Evolutionary conservation across 2,797 vertebrate species (phyloP), one percentile per base, ranked within the genome.

Genomic region (Peromyscus aztecus): DNA sequence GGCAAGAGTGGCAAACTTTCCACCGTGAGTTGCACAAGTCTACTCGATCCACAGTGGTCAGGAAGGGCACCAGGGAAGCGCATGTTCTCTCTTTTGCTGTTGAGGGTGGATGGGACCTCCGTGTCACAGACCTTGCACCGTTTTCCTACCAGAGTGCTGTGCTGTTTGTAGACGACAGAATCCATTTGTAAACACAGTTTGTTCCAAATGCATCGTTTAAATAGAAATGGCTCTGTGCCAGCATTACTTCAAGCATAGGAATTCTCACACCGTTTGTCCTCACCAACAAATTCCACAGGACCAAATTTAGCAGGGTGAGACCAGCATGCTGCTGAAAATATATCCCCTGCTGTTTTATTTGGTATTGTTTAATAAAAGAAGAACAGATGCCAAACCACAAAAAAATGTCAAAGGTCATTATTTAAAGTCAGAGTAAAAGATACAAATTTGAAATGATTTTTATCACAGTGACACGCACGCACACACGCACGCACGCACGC

Each of bases 241-340:
- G 90, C 27, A 63, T 94, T 89, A 65, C 96, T 94, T 94, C 92
- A 92, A 81, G 75, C 88, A 84, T 46, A 94, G 93, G 96, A 97
- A 95, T 97, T 97, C 92, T 96, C 95, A 97, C 96, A 87, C 82
- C 94, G 59, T 95, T 97, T 82, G 87, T 95, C 96, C 90, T 97
- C 88, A 97, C 93, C 97, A 96, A 96, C 93, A 97, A 97, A 98
- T 97, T 97, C 94, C 90, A 81, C 69, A n/a, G 82, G 27, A 90
- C 95, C 96, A 97, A 95, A 96, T 98, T 97, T 96, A 98, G 96
- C 92, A 90, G 89, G 91, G 93, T 89, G 94, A 97, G 95, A 94
- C 94, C 91, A 97, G 67, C 77, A 57, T 2, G 69, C 75, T 75
- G 78, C 96, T 95, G 93, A 96, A 97, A 97, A 97, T 92, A 92